These are phyloP conservation scores for Eilema caniola DNA, from an alignment of 2,888 invertebrate species.

Conservation along the genomic window DNA sequence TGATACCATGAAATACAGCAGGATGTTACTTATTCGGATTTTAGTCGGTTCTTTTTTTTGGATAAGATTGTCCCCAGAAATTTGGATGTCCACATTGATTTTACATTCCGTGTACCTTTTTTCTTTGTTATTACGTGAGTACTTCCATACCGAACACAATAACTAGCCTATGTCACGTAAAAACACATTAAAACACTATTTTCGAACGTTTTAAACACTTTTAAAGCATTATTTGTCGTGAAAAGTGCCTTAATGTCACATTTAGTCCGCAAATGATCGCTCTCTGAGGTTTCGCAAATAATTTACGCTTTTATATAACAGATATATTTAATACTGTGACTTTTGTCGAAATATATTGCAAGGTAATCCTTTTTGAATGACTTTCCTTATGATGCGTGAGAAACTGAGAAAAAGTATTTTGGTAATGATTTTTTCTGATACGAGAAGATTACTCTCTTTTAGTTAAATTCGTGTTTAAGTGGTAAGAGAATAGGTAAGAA, in stretches of 20 bases:
- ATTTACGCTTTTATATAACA: constrained; percentile 6
- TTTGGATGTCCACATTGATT: not conserved
- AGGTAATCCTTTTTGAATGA: not conserved
- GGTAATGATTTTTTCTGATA: not conserved
- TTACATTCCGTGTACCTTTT: not conserved
- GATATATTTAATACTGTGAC: not conserved
- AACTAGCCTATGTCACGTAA: not conserved
- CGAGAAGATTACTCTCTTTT: not conserved
- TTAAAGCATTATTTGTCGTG: constrained; percentile 1
- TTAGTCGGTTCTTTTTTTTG: no score
- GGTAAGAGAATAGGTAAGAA: not conserved
- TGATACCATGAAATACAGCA: no score
- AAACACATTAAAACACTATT: not conserved
- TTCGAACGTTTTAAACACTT: constrained; percentile 6
- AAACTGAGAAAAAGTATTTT: not conserved
- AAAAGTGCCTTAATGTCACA: constrained; percentile 3
- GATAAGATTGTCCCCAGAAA: no score
- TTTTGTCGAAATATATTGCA: not conserved
- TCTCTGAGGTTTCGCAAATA: not conserved
- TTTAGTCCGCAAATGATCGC: not conserved
- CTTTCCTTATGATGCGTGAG: not conserved
- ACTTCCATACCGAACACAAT: not conserved
- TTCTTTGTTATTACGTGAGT: no score
- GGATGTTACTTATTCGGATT: no score
- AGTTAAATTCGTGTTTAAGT: not conserved